These are phyloP conservation scores for Python bivittatus DNA, from an alignment of 2,113 vertebrate genomes.

Conservation along the genomic window DNA sequence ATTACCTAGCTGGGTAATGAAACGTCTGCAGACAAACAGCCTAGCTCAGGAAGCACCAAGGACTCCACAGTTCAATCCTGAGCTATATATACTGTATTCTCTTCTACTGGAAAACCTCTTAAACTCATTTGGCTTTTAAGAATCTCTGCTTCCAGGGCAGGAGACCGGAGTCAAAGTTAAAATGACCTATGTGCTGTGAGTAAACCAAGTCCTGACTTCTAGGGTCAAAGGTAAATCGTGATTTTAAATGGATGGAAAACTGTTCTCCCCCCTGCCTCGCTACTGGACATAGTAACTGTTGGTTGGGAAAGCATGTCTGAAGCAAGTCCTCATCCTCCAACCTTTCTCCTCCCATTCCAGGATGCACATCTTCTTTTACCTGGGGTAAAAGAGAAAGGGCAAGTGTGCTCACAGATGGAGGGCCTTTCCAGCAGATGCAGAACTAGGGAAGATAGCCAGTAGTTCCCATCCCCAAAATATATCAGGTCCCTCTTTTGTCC, in stretches of 20 bases:
- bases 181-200: slow-evolving; percentile 20
- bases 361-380: not conserved
- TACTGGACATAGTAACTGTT: accelerated
- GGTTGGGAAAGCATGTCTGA: not conserved
- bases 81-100: not conserved
- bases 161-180: slow-evolving; percentile 24
- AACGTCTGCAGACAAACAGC: not conserved
- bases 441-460: not conserved
- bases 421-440: not conserved
- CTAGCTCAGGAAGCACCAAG: not conserved
- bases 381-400: no score
- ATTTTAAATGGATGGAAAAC: slow-evolving; percentile 15
- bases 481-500: not conserved
- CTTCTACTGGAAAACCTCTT: not conserved
- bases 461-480: not conserved
- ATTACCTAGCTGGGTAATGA: not conserved
- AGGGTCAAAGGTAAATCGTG: slow-evolving; percentile 70
- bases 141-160: slow-evolving; percentile 12
- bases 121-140: not conserved
- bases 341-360: not conserved
- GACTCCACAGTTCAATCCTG: not conserved
- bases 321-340: accelerated
- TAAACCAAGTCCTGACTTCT: slow-evolving; percentile 41
- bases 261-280: not conserved
- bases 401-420: not conserved